Evolutionary conservation across 2,113 vertebrate genomes (phyloP).

Genomic region (Ranitomeya variabilis): DNA sequence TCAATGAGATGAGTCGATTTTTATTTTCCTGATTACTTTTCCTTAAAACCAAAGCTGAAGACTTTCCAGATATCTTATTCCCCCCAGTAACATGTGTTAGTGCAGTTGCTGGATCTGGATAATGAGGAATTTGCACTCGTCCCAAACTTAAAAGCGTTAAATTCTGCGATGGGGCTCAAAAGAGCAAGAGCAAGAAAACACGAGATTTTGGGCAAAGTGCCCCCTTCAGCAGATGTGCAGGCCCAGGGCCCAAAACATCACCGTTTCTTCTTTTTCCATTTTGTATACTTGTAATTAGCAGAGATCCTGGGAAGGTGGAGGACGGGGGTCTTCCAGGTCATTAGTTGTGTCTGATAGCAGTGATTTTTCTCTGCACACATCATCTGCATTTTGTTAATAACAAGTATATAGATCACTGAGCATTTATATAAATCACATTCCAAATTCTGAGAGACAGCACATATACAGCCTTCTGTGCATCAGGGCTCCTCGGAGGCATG

Average conservation of each 20-base stretch:
- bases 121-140: background rate
- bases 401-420: background rate
- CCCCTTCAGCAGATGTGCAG: constrained; percentile 45
- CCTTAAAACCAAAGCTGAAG: background rate
- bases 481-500: background rate
- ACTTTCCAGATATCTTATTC: background rate
- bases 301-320: background rate
- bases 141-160: constrained; percentile 11
- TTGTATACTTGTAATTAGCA: constrained; percentile 61
- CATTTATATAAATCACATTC: background rate
- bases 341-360: background rate
- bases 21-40: background rate
- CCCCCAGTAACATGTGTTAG: background rate
- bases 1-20: background rate
- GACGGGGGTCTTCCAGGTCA: constrained; percentile 8
- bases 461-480: background rate
- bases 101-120: too few species aligned
- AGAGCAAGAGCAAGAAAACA: constrained; percentile 34
- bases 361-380: background rate
- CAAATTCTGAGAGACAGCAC: background rate
- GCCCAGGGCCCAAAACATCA: constrained; percentile 46
- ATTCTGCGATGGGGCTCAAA: background rate
- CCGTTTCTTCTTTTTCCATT: constrained; percentile 43
- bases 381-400: background rate
- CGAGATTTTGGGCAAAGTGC: constrained; percentile 46